Percentiles rank a stretch among this genome's conserved stretches.
Evolutionary conservation across 2,888 invertebrate species (phyloP).

Genomic region (Chrysolina haemoptera): DNA sequence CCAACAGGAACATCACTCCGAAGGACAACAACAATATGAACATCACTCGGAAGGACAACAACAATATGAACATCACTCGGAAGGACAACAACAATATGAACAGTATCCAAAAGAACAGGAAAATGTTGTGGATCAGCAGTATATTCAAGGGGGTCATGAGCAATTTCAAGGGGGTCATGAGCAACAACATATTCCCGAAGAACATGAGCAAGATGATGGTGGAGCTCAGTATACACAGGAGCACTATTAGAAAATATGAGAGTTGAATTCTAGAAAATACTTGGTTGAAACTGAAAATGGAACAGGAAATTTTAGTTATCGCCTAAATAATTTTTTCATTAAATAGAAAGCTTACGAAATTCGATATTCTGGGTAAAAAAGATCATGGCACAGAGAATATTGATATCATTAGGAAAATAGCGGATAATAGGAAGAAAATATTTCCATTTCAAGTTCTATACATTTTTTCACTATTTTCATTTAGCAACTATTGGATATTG

Average conservation of each 20-base stretch:
- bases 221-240: slow-evolving; percentile 8
- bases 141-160: neutral
- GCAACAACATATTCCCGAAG: neutral
- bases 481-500: no score
- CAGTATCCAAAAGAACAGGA: neutral
- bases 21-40: slow-evolving; percentile 26
- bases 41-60: slow-evolving; percentile 45
- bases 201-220: neutral
- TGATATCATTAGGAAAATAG: no score
- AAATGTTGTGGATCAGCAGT: neutral
- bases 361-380: no score
- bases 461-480: no score
- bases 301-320: no score
- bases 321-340: no score
- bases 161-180: neutral
- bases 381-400: no score
- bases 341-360: no score
- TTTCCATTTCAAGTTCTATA: no score
- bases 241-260: slow-evolving; percentile 20
- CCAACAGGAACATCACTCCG: slow-evolving; percentile 35
- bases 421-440: no score
- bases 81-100: slow-evolving; percentile 14
- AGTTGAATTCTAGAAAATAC: neutral
- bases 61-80: slow-evolving; percentile 35
- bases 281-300: neutral